These are phyloP conservation scores for Pavo muticus DNA, from an alignment of 2,113 vertebrate species.

Conservation along the genomic window DNA sequence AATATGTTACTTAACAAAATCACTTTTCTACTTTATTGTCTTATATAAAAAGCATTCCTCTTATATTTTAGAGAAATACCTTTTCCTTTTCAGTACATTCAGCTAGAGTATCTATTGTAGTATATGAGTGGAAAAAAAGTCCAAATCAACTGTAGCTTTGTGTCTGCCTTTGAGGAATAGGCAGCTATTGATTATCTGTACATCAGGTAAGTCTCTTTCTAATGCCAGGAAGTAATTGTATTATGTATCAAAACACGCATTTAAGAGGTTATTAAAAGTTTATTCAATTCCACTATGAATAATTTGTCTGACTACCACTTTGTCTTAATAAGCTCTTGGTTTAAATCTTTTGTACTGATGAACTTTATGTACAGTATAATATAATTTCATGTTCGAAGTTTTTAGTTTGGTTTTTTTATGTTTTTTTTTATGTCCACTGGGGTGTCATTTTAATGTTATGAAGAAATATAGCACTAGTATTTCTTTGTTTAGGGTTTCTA, in stretches of 20 bases:
- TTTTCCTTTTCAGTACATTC: neutral
- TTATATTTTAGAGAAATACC: neutral
- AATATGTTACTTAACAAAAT: neutral
- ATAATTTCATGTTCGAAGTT: neutral
- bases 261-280: conserved; percentile 61
- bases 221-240: conserved; percentile 40
- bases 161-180: conserved; percentile 30
- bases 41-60: neutral
- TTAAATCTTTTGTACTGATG: neutral
- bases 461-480: neutral
- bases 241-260: conserved; percentile 24
- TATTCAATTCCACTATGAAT: conserved; percentile 2
- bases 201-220: conserved; percentile 28
- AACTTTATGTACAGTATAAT: neutral
- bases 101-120: neutral
- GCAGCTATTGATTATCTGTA: conserved; percentile 54
- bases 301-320: neutral
- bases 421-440: neutral
- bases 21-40: neutral
- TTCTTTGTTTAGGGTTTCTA: neutral
- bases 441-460: neutral
- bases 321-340: neutral
- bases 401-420: fast-evolving
- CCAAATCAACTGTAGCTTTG: neutral
- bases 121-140: fast-evolving